Evolutionary conservation across 1,140 invertebrate species (phyloP).

Genomic region (Leptoteleia sp.): DNA sequence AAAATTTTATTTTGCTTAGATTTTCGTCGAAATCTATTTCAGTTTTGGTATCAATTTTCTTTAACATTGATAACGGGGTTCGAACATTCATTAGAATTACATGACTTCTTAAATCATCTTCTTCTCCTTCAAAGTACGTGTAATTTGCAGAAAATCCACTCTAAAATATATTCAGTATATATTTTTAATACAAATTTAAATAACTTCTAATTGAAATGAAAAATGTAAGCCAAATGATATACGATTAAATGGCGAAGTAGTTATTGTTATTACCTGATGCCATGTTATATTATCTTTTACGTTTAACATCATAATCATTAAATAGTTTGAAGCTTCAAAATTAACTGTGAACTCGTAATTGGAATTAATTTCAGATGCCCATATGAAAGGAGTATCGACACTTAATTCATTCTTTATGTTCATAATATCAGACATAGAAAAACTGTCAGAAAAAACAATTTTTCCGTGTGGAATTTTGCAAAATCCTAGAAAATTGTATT

Average conservation of each 20-base stretch:
- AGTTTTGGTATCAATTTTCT: conserved; percentile 78
- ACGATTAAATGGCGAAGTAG: too few species aligned
- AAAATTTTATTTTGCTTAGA: conserved; percentile 78
- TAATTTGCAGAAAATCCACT: conserved; percentile 81
- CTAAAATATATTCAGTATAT: conserved; percentile 63
- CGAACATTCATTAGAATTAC: conserved; percentile 80
- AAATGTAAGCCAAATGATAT: too few species aligned
- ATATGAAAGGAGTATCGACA: conserved; percentile 84
- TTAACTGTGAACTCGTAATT: conserved; percentile 81
- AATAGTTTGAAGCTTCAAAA: conserved; percentile 81
- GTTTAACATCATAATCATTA: conserved; percentile 81
- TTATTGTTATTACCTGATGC: conserved; percentile 80
- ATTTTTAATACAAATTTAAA: conserved; percentile 3
- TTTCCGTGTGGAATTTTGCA: conserved; percentile 81
- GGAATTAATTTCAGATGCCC: conserved; percentile 83
- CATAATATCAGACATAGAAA: conserved; percentile 82
- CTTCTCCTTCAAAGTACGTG: conserved; percentile 75
- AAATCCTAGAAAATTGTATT: conserved; percentile 80
- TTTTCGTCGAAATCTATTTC: conserved; percentile 81
- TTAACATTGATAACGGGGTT: conserved; percentile 82
- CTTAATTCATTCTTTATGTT: conserved; percentile 86
- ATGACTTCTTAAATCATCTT: conserved; percentile 78
- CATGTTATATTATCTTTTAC: conserved; percentile 81
- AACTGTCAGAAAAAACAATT: conserved; percentile 80
- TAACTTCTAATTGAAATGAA: too few species aligned